Evolutionary conservation across 1,140 invertebrate genomes (phyloP), one percentile per base, ranked within the genome.

Genomic region (Achroia grisella): DNA sequence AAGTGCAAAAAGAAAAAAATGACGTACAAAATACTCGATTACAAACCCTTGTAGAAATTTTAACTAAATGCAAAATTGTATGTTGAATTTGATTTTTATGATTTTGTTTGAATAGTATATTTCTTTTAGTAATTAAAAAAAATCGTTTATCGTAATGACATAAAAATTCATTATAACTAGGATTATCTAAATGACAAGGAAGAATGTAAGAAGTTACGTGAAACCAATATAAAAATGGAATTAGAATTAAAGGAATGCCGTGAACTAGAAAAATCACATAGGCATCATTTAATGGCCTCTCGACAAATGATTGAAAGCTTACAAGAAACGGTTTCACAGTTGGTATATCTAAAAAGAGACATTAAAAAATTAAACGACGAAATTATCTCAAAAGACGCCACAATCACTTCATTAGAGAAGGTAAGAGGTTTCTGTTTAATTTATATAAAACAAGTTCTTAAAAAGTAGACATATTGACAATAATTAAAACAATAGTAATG

Each of bases 231-330:
- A 40, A 80, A 72, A 60, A 50, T 82, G 47, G 72, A 80, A 63
- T 37, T 55, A n/a, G 76, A 82, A 52, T 29, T 84, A 41, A 74
- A 65, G 52, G 70, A 83, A 48, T 41, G 61, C 6, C 56, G 58
- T 2, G 79, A 84, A 50, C 51, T 72, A 10, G 77, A 80, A 53
- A 85, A 86, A 45, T 74, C 71, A 0, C 79, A 84, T 56, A 65
- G 72, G 10, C 73, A 71, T 40, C 70, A 78, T 50, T 71, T 86
- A 33, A 46, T 71, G 33, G 65, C 59, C 9, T 78, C 80, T 12
- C 62, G 78, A 28, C 75, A 87, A 67, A 80, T 87, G 67, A 83
- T 87, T 23, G 71, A 50, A 12, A 84, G 79, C 43, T 63, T 86
- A 32, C 83, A 87, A 56, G 69, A 79, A 33, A 82, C 79, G 5